Evolutionary conservation across 2,113 vertebrate species (phyloP).

Genomic region (Pedionomus torquatus): DNA sequence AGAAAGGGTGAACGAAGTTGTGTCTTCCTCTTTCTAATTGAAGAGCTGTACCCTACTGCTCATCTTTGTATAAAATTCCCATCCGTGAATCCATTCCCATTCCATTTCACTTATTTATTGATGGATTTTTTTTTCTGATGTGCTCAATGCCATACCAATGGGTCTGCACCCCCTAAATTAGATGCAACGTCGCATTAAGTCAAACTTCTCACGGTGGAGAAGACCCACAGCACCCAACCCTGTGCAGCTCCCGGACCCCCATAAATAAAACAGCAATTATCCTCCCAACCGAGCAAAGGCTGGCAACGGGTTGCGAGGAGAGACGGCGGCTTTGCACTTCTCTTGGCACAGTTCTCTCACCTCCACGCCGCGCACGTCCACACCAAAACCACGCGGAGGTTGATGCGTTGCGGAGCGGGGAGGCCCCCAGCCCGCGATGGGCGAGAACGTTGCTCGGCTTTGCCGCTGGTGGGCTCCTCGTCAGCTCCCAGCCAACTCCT

Average conservation of each 20-base stretch:
- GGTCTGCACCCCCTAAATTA: slow-evolving; percentile 56
- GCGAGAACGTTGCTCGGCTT: neutral
- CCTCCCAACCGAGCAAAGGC: neutral
- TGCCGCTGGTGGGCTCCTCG: slow-evolving; percentile 4
- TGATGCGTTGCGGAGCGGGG: neutral
- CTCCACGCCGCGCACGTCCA: neutral
- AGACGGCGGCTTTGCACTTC: neutral
- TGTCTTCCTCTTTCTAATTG: slow-evolving; percentile 26
- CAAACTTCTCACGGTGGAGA: slow-evolving; percentile 17
- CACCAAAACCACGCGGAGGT: neutral
- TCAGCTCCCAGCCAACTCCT: slow-evolving; percentile 47
- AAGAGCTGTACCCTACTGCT: slow-evolving; percentile 23
- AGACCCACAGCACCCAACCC: neutral
- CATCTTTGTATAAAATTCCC: slow-evolving; percentile 50
- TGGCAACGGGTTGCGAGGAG: neutral
- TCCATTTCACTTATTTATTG: slow-evolving; percentile 72
- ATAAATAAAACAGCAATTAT: slow-evolving; percentile 7
- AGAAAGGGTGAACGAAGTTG: slow-evolving; percentile 10
- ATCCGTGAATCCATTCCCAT: no score
- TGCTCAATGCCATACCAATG: slow-evolving; percentile 51
- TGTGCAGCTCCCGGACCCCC: neutral
- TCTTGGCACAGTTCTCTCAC: neutral
- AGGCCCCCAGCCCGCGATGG: neutral
- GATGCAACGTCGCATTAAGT: slow-evolving; percentile 50
- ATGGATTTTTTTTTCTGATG: slow-evolving; percentile 43